phyloP scores from a whole-genome alignment of 1,140 invertebrate species.

The Sipha flava region DNA sequence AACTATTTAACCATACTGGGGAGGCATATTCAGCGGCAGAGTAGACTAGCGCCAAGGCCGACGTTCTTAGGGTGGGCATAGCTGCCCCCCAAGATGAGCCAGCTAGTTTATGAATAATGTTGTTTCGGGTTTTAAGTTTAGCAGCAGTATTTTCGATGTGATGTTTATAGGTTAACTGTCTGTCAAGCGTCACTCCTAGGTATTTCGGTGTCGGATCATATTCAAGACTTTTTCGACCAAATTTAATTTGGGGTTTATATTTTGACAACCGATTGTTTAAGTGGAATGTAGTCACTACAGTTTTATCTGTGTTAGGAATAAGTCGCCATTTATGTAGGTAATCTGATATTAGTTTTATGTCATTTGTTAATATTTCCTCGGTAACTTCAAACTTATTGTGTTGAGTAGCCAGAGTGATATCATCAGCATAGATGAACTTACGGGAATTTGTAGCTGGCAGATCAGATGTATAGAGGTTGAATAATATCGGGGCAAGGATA shows the following conservation, averaged over 20 bases:
- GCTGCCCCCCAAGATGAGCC: not conserved
- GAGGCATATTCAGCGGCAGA: constrained; percentile 33
- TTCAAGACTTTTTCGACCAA: not conserved
- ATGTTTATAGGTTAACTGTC: too few relatives aligned
- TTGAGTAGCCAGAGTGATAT: not conserved
- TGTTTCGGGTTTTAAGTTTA: constrained; percentile 27
- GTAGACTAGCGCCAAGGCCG: constrained; percentile 28
- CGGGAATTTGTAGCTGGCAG: not conserved
- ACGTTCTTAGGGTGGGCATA: not conserved
- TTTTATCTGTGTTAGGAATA: constrained; percentile 10
- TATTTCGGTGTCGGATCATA: not conserved
- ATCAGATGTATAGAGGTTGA: not conserved
- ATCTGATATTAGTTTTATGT: not conserved
- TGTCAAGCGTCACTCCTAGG: too few relatives aligned
- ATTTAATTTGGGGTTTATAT: not conserved
- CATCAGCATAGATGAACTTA: not conserved
- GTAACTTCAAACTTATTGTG: not conserved
- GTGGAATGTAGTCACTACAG: not conserved
- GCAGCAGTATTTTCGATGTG: not conserved
- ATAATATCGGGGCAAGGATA: not conserved
- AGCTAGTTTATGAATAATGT: constrained; percentile 22
- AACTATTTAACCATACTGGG: constrained; percentile 22
- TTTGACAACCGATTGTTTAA: constrained; percentile 38
- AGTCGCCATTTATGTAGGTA: not conserved
- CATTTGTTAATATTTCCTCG: constrained; percentile 12